Percentiles rank a stretch among this genome's conserved stretches.
phyloP scores from a whole-genome alignment of 1,140 invertebrate genomes.

The Trichonephila clavata region DNA sequence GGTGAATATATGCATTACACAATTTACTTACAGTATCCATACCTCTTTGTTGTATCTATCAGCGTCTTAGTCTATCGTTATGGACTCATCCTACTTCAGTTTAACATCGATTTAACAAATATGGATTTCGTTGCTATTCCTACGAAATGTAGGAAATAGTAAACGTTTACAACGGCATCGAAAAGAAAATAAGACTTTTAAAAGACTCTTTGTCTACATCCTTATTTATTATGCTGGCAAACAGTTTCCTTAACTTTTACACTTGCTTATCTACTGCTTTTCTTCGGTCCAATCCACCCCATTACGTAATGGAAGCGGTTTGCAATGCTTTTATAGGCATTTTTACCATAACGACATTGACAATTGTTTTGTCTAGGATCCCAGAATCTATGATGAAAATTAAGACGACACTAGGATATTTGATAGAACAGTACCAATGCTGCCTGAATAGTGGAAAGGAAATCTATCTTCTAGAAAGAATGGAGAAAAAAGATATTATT shows the following conservation, averaged over 20 bases:
- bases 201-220: not conserved
- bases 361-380: not conserved
- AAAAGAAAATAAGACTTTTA: not conserved
- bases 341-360: not conserved
- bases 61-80: not conserved
- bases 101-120: not conserved
- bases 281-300: not conserved
- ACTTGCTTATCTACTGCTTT: not conserved
- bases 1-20: no score
- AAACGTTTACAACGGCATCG: not conserved
- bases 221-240: not conserved
- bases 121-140: not conserved
- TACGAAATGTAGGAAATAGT: not conserved
- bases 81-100: not conserved
- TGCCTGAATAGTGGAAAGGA: not conserved
- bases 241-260: not conserved
- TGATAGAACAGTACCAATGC: not conserved
- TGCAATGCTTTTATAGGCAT: not conserved
- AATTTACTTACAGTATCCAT: no score
- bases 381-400: not conserved
- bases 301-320: not conserved
- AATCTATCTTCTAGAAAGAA: not conserved
- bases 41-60: not conserved
- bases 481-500: not conserved
- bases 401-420: not conserved